Conservation (phyloP, 2,113 vertebrate species). For the Narcine bancroftii region DNA sequence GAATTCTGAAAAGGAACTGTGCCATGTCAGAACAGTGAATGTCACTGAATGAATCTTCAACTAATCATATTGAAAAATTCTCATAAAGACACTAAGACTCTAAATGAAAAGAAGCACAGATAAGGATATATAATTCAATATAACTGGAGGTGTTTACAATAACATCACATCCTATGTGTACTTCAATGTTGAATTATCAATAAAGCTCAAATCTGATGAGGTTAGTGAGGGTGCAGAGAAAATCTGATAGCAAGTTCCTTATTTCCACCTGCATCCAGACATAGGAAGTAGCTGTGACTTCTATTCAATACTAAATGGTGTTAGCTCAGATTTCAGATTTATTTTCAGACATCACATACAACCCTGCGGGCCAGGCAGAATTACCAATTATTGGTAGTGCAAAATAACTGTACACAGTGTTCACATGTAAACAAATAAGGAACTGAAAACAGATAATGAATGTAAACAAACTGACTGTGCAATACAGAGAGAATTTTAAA, state of each 20-base stretch:
- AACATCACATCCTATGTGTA: not conserved
- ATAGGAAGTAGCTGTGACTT: too few relatives aligned
- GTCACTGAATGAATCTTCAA: not conserved
- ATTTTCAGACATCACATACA: too few relatives aligned
- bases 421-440: too few relatives aligned
- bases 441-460: too few relatives aligned
- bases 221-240: not conserved
- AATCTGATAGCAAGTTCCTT: not conserved
- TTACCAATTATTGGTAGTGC: too few relatives aligned
- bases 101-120: too few relatives aligned
- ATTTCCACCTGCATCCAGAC: not conserved
- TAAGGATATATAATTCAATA: not conserved
- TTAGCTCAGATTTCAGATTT: too few relatives aligned
- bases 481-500: too few relatives aligned
- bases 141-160: not conserved
- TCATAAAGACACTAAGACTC: not conserved
- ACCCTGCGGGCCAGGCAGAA: too few relatives aligned
- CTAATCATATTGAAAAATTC: not conserved
- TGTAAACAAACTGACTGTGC: too few relatives aligned
- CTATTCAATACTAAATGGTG: too few relatives aligned
- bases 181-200: not conserved
- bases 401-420: too few relatives aligned
- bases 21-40: not conserved
- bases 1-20: not conserved
- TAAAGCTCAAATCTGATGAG: not conserved